These are phyloP conservation scores for Polypedilum pembai DNA, from an alignment of 1,140 invertebrate species.

Conservation along the genomic window DNA sequence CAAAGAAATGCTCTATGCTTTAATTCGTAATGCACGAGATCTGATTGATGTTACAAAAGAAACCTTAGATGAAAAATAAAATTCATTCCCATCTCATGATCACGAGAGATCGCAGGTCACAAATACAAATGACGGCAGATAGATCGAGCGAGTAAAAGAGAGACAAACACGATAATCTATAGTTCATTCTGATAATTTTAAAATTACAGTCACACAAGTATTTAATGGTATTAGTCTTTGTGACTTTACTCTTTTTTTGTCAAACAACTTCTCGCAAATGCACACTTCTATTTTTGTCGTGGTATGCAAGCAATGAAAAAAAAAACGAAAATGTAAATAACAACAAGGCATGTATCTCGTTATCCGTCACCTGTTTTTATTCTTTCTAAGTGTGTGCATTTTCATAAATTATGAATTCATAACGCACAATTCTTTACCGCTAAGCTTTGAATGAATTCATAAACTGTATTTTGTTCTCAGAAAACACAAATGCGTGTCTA, in stretches of 20 bases:
- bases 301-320: background rate
- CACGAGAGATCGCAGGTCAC: slow-evolving; percentile 9
- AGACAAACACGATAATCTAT: no score
- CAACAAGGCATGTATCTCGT: background rate
- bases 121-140: background rate
- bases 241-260: background rate
- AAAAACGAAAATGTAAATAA: background rate
- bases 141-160: background rate
- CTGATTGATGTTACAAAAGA: background rate
- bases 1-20: background rate
- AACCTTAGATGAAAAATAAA: background rate
- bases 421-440: background rate
- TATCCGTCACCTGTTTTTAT: slow-evolving; percentile 21
- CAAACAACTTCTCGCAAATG: background rate
- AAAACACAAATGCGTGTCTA: no score
- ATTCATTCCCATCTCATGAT: background rate
- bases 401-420: background rate
- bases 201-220: no score
- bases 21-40: slow-evolving; percentile 17
- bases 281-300: background rate
- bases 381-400: background rate
- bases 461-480: no score
- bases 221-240: background rate
- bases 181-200: no score
- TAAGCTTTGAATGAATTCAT: no score